Evolutionary conservation across 2,113 vertebrate species (phyloP).

Genomic region (Indri indri): DNA sequence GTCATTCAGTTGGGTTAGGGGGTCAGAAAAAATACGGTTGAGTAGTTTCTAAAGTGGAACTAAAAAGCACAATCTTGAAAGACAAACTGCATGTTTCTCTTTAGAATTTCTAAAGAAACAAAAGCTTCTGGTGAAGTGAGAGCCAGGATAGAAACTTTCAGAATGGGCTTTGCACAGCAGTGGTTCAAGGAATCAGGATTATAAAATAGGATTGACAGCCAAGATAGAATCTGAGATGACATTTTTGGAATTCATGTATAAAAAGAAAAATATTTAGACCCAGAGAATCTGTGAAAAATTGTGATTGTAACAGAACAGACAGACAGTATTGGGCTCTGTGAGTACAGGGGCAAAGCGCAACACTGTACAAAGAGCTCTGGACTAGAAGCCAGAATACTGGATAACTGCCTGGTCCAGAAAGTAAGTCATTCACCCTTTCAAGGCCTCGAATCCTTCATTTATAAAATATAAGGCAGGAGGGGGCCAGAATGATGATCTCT

Average conservation of each 20-base stretch:
- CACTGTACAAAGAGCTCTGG: background rate
- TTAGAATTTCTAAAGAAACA: background rate
- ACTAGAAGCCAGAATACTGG: background rate
- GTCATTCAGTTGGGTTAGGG: background rate
- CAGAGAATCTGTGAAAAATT: background rate
- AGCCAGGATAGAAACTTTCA: background rate
- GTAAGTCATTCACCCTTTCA: background rate
- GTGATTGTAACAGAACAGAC: background rate
- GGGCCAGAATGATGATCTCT: background rate
- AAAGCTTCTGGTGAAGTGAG: background rate
- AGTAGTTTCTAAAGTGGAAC: background rate
- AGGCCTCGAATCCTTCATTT: background rate
- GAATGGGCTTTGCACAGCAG: background rate
- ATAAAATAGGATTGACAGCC: background rate
- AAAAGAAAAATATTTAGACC: background rate
- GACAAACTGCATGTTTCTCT: background rate
- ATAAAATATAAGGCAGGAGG: background rate
- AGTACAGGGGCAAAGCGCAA: background rate
- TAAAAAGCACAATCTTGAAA: background rate
- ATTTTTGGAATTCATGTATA: background rate
- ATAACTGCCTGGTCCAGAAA: background rate
- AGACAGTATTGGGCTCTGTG: background rate
- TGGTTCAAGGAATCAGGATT: background rate
- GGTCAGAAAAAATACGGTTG: background rate
- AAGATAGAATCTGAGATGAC: background rate